Percentiles rank a stretch among this genome's conserved stretches.
phyloP scores from a whole-genome alignment of 2,888 invertebrate genomes.

The Tiliacea citrago region DNA sequence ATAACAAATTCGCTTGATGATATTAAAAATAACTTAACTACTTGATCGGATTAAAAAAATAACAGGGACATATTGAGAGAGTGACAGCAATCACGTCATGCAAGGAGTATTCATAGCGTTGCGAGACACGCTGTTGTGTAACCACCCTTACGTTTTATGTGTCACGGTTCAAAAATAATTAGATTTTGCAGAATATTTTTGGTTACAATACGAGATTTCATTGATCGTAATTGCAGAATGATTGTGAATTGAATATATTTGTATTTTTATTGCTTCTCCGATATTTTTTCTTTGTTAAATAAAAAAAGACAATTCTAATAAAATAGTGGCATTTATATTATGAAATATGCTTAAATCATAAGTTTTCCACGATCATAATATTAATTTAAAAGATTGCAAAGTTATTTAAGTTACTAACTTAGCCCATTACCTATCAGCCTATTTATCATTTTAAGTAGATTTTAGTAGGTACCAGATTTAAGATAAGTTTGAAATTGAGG shows the following conservation, averaged over 20 bases:
- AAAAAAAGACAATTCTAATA: not conserved
- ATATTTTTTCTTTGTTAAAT: not conserved
- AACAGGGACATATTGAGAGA: not conserved
- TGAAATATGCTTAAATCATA: constrained; percentile 7
- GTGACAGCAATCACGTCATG: no score
- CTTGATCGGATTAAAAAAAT: no score
- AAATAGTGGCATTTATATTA: not conserved
- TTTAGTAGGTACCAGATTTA: constrained; percentile 10
- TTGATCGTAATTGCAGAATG: not conserved
- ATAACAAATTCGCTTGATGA: not conserved
- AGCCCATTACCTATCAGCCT: constrained; percentile 33
- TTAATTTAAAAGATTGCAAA: constrained; percentile 33
- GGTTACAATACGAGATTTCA: not conserved
- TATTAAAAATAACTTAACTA: not conserved
- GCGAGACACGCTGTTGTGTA: not conserved
- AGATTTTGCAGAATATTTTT: constrained; percentile 1
- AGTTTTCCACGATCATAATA: constrained; percentile 9
- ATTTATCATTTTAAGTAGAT: constrained; percentile 38
- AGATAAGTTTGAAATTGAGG: constrained; percentile 6
- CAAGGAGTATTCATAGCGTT: not conserved
- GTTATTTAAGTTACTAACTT: constrained; percentile 43
- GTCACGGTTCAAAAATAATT: constrained; percentile 11
- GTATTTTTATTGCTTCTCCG: not conserved
- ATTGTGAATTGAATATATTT: not conserved
- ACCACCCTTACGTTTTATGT: constrained; percentile 6